A percentile compares a stretch with the other conserved stretches of the same genome.
Conservation (phyloP, 2,797 vertebrate genomes). For the Chromis chromis region DNA sequence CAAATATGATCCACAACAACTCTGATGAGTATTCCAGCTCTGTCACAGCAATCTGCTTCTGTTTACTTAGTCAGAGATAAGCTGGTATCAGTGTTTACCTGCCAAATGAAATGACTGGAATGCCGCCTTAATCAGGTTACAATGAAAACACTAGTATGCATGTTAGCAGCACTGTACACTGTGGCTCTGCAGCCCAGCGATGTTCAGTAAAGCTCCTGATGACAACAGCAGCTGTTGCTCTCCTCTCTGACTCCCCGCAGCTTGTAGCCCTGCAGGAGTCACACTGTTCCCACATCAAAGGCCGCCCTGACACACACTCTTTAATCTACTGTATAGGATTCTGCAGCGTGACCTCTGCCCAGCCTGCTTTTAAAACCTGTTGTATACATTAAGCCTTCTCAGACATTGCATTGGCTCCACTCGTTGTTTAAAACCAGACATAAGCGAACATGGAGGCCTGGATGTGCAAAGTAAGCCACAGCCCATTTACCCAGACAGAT, state of each 20-base stretch:
- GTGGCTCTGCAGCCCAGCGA: background rate
- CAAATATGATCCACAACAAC: background rate
- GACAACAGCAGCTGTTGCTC: conserved; percentile 64
- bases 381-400: conserved; percentile 39
- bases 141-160: conserved; percentile 37
- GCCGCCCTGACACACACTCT: conserved; percentile 18
- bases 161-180: background rate
- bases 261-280: conserved; percentile 46
- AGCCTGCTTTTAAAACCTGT: conserved; percentile 30
- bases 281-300: conserved; percentile 66
- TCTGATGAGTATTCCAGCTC: conserved; percentile 45
- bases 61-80: conserved; percentile 24
- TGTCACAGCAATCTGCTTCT: background rate
- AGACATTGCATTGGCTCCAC: conserved; percentile 7
- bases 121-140: conserved; percentile 44
- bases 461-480: conserved; percentile 6
- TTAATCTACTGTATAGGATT: conserved; percentile 44
- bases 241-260: conserved; percentile 32
- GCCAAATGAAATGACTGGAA: conserved; percentile 9
- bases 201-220: conserved; percentile 47
- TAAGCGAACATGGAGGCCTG: conserved; percentile 15
- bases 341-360: conserved; percentile 38
- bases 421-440: conserved; percentile 32
- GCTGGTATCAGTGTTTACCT: conserved; percentile 22
- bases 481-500: background rate